Evolutionary conservation across 2,888 invertebrate genomes (phyloP).

Genomic region (Ophion costatus): DNA sequence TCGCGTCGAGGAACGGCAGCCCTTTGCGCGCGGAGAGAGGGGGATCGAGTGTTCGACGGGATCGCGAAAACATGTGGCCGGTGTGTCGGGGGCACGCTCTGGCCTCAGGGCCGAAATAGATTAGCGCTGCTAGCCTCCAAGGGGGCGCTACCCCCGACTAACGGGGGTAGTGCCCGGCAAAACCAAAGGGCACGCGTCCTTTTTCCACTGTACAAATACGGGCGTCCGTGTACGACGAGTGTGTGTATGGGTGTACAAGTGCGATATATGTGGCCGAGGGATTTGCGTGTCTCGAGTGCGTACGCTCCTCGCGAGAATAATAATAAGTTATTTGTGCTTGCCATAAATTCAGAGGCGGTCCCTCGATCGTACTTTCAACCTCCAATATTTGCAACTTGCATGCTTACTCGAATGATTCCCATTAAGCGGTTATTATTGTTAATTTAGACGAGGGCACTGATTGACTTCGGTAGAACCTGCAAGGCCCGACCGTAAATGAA

Average conservation of each 20-base stretch:
- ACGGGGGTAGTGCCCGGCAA: slow-evolving; percentile 22
- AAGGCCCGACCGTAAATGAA: no score
- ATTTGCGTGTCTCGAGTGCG: slow-evolving; percentile 28
- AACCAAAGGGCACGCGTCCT: slow-evolving; percentile 36
- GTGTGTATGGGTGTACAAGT: neutral
- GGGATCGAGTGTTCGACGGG: slow-evolving; percentile 45
- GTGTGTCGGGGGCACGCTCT: slow-evolving; percentile 78
- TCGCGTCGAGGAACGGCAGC: slow-evolving; percentile 45
- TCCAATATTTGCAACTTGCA: neutral
- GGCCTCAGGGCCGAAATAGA: slow-evolving; percentile 78
- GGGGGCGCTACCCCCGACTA: neutral
- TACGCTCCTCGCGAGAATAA: slow-evolving; percentile 1
- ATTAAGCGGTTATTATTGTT: neutral
- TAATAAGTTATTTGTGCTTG: slow-evolving; percentile 19
- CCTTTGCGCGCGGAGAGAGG: slow-evolving; percentile 46
- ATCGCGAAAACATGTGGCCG: slow-evolving; percentile 66
- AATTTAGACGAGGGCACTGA: no score
- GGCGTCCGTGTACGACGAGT: neutral
- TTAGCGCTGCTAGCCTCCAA: slow-evolving; percentile 73
- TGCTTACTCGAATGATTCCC: neutral
- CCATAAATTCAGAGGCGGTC: slow-evolving; percentile 20
- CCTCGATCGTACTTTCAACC: neutral
- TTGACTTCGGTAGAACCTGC: no score
- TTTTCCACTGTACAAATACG: slow-evolving; percentile 23
- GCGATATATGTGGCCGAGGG: slow-evolving; percentile 16